Base-by-base conservation (phyloP, 2,797 vertebrate genomes). In the Falco berigora region DNA sequence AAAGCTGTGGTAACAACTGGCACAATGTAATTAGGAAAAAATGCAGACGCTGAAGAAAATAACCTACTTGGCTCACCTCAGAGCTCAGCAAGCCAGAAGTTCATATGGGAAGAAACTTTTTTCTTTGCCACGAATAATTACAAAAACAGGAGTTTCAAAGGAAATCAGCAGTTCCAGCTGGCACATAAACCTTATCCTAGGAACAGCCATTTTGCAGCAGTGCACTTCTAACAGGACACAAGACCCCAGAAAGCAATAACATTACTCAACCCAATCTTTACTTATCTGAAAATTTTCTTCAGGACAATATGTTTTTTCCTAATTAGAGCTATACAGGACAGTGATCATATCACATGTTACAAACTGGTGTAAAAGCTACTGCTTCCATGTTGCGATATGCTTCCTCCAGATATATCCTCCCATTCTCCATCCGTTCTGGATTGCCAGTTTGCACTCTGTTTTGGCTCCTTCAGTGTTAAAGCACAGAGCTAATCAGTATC, bases 161-260 rank as follows among this genome's bases (percentile, higher is more conserved):
- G 77, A 91, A 92, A 86, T 34, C 73, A 47, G 59, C 63, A 32
- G 68, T 67, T 95, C 85, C 86, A 93, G 81, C 86, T 92, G 89
- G 94, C 86, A 83, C 46, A 44, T 10, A 24, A 42, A 28, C 56
- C 46, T 44, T 8, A 49, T 8, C 73, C 62, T 12, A 56, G 21
- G 42, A 86, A 42, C 32, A 42, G 73, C 82, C 89, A 84, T 83
- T 53, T 52, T 80, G 82, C 63, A 91, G 91, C 76, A 64, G n/a
- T 4, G 2, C 23, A 30, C 24, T 82, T 66, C n/a, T 34, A 27
- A 79, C 2, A 6, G 46, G 64, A 44, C 64, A 49, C 24, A 7
- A 72, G 28, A 14, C 72, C 76, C 63, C 34, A 28, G 14, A 62
- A 22, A 42, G 42, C 76, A 56, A 1, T 1, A 23, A 8, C 20